Evolutionary conservation across 2,888 invertebrate species (phyloP).

Genomic region (Lepidochitona cinerea): DNA sequence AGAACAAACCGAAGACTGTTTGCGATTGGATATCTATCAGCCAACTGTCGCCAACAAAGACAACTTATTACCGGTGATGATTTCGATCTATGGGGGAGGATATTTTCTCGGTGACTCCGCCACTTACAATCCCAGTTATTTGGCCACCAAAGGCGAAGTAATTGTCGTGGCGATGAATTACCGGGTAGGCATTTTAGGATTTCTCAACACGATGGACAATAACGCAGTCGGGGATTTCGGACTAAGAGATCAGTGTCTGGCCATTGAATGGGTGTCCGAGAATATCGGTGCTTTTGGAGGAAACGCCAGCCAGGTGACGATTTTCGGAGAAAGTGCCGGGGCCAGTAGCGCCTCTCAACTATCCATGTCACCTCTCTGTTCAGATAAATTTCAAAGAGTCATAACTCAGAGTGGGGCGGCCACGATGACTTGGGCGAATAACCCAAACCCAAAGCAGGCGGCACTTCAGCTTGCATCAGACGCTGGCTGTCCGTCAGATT

Average conservation of each 20-base stretch:
- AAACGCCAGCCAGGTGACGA: background rate
- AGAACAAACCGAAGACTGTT: background rate
- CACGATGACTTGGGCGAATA: background rate
- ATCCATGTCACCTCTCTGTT: background rate
- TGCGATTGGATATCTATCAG: background rate
- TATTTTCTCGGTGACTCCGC: background rate
- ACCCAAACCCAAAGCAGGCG: background rate
- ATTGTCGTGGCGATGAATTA: background rate
- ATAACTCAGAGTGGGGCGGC: conserved; percentile 17
- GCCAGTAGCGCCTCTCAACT: background rate
- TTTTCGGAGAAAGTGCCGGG: background rate
- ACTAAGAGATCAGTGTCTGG: background rate
- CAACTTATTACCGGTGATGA: background rate
- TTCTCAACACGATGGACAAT: background rate
- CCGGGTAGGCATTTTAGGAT: background rate
- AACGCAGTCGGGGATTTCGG: background rate
- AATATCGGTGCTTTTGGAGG: background rate
- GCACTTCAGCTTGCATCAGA: background rate
- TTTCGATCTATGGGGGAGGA: background rate
- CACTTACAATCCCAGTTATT: too few relatives aligned
- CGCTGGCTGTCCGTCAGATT: background rate
- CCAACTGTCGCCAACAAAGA: background rate
- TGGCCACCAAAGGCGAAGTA: background rate
- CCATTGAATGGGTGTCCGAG: background rate
- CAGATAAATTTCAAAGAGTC: conserved; percentile 12